Conservation (phyloP, 1,140 invertebrate genomes). For the Drosophila orena region DNA sequence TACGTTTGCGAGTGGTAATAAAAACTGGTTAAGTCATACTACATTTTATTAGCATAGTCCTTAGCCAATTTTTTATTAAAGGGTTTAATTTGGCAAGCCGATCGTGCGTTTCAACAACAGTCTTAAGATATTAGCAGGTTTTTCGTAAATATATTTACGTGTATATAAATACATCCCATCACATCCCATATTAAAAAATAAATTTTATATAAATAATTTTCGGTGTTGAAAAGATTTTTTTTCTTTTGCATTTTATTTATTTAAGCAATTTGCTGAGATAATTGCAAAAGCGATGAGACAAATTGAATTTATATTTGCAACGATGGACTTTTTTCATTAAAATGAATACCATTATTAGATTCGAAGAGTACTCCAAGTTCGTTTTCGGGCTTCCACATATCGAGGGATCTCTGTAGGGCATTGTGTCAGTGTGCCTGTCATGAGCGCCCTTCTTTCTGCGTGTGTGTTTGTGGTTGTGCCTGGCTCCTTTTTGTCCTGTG, state of each 20-base stretch:
- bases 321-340: not conserved
- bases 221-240: too few relatives aligned
- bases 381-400: not conserved
- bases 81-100: not conserved
- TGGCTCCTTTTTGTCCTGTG: constrained; percentile 30
- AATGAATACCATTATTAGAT: not conserved
- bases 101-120: too few relatives aligned
- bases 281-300: too few relatives aligned
- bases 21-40: constrained; percentile 3
- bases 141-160: too few relatives aligned
- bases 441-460: not conserved
- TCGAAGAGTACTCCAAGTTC: constrained; percentile 32
- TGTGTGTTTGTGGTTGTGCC: constrained; percentile 16
- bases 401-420: constrained; percentile 4
- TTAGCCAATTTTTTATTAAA: constrained; percentile 3
- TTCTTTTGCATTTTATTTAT: too few relatives aligned
- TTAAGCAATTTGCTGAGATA: too few relatives aligned
- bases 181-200: too few relatives aligned
- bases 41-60: constrained; percentile 12
- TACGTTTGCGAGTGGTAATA: constrained; percentile 18
- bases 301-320: too few relatives aligned
- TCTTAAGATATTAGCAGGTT: too few relatives aligned
- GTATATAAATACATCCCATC: too few relatives aligned
- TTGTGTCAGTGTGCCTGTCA: constrained; percentile 27
- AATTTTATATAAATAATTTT: too few relatives aligned